A percentile compares a stretch with the other conserved stretches of the same genome.
Conservation (phyloP, 2,888 invertebrate genomes). For the Sminthurinus aureus region DNA sequence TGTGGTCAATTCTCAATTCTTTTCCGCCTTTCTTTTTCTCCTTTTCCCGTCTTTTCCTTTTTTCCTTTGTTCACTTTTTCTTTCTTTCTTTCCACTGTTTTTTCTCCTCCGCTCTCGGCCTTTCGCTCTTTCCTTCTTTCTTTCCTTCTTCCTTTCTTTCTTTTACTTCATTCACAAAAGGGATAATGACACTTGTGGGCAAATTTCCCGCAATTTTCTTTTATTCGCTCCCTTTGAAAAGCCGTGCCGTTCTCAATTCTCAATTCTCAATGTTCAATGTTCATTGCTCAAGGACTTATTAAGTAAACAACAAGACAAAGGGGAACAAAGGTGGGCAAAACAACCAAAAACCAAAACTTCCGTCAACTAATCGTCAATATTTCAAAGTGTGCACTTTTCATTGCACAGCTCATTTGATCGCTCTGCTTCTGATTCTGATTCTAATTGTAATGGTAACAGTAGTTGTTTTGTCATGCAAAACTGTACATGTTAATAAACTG, state of each 20-base stretch:
- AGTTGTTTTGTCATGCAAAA: constrained; percentile 1
- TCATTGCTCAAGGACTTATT: constrained; percentile 1
- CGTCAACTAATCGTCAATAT: not conserved
- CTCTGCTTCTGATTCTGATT: too few species aligned
- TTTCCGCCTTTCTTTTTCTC: not conserved
- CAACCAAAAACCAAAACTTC: constrained; percentile 27
- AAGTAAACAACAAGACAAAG: constrained; percentile 13
- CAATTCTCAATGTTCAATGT: too few species aligned
- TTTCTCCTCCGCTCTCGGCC: not conserved
- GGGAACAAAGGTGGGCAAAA: too few species aligned
- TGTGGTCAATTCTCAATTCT: not conserved
- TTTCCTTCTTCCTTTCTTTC: too few species aligned
- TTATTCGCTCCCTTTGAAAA: too few species aligned
- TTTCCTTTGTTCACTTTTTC: not conserved
- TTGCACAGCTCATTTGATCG: not conserved
- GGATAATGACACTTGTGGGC: too few species aligned
- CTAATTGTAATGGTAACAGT: not conserved
- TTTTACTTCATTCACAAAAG: too few species aligned
- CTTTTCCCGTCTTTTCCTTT: not conserved
- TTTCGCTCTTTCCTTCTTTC: not conserved
- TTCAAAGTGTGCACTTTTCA: too few species aligned
- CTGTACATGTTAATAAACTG: constrained; percentile 20
- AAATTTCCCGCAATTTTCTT: too few species aligned
- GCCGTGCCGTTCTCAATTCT: too few species aligned
- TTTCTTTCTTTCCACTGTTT: not conserved